Conservation (phyloP, 2,113 vertebrate genomes). For the Scomber colias region DNA sequence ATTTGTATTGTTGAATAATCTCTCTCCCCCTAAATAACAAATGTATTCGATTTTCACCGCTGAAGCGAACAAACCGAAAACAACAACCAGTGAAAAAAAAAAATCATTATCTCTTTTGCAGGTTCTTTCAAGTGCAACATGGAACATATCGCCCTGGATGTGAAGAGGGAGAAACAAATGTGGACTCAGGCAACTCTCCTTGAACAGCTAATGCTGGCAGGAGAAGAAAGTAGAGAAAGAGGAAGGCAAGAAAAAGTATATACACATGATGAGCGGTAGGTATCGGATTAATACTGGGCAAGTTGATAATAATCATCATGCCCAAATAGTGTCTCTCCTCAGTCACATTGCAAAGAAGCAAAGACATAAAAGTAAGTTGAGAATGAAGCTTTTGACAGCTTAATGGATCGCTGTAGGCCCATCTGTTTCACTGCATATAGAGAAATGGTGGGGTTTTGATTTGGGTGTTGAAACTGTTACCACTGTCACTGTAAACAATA, state of each 20-base stretch:
- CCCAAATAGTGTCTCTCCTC: conserved; percentile 75
- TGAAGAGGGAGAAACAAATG: conserved; percentile 62
- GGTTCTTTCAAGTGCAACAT: conserved; percentile 65
- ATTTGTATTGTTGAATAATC: conserved; percentile 74
- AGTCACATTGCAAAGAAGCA: conserved; percentile 81
- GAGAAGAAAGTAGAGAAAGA: conserved; percentile 55
- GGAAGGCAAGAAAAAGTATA: conserved; percentile 43
- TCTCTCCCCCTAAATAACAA: conserved; percentile 44
- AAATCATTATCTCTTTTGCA: conserved; percentile 64
- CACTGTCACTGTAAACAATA: conserved; percentile 93
- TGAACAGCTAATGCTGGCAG: conserved; percentile 74
- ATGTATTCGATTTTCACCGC: conserved; percentile 49
- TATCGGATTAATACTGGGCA: conserved; percentile 80
- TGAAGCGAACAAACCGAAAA: conserved; percentile 66
- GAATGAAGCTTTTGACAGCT: conserved; percentile 88
- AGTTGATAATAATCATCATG: conserved; percentile 82
- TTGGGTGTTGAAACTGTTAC: conserved; percentile 88
- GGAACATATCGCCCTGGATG: conserved; percentile 49
- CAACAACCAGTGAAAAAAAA: conserved; percentile 45
- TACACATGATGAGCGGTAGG: conserved; percentile 69
- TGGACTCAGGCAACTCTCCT: conserved; percentile 64
- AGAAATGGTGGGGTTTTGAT: conserved; percentile 86
- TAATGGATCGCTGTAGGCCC: conserved; percentile 90
- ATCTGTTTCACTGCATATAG: conserved; percentile 89
- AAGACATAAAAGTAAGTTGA: conserved; percentile 87